Evolutionary conservation across 2,888 invertebrate genomes (phyloP), one percentile per base, ranked within the genome.

Genomic region (Rhopalosiphum nymphaeae): DNA sequence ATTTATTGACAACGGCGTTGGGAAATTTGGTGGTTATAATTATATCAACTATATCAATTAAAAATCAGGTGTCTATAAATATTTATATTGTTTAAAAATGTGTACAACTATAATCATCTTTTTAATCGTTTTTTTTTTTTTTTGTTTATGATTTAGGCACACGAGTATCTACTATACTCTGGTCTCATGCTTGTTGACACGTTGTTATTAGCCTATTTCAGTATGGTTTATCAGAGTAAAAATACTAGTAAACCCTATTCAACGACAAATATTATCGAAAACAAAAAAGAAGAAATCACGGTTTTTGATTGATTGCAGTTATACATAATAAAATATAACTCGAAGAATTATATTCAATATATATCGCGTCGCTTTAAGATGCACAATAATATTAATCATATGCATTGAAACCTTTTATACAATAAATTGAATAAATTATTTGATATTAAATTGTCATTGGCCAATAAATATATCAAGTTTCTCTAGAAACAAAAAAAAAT

Each of bases 21-120:
- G 99, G 99, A 87, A 99, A 99, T 96, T 96, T 99, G 56, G 97
- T 99, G 94, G 99, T 99, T 1, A 97, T 99, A 78, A 97, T 99
- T 91, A 97, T 99, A 57, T 98, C 98, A n/a, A 97, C 98, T 95
- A 96, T 97, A 25, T 97, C 97, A 94, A 97, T 99, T 95, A 96
- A 97, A 0, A 97, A 97, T 95, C 98, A 98, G 97, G 98, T 98
- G 21, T 9, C 9, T 36, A 36, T 9, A 5, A 96, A 96, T 25
- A n/a, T 25, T 89, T n/a, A 11, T 26, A n/a, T 26, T 36, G n/a
- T 16, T 21, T 67, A n/a, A 67, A n/a, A 78, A 21, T 78, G 36
- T 36, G 3, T 44, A 21, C 25, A 42, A 25, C 10, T 16, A 1
- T 25, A 13, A 25, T 42, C 44, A 26, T 49, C 25, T 61, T 46